Base-by-base conservation (phyloP, 2,888 invertebrate genomes). In the Drosophila conformis region DNA sequence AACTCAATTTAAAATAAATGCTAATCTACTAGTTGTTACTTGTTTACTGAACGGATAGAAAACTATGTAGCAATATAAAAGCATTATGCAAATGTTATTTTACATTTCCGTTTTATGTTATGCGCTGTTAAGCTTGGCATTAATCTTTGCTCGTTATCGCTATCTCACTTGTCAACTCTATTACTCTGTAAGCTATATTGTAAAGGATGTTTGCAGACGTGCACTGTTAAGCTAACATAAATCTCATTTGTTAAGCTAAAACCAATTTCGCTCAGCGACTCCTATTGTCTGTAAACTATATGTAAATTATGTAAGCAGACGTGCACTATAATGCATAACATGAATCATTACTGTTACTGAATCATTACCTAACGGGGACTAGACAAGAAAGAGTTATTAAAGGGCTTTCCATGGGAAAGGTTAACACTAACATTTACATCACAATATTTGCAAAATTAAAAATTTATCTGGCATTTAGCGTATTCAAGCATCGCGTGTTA, bases 401-500 rank as follows among this genome's bases (percentile, higher is more conserved):
- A 25, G 7, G 13, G 2, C 7, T 7, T 15, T 15, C 21, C 46
- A 7, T 46, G 6, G 27, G 27, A 21, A 46, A 13, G 13, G 1
- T 21, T 46, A 4, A 21, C 7, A 21, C 6, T 46, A 46, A 25
- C 15, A 25, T 25, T 46, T 46, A 25, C 21, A 7, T 25, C 46
- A 46, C 46, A 46, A 46, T 46, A 46, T 25, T 15, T 53, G 15
- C 10, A 33, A 25, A 18, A 53, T 11, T 35, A 10, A 25, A 6
- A 25, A 35, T 25, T 18, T 5, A 53, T 35, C 35, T 11, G 2
- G 2, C 35, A 29, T 27, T 29, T 57, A 74, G 69, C 36, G 54
- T 62, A 46, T 76, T n/a, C 27, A 7, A 35, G n/a, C 7, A 27
- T 64, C 57, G 67, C 65, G 52, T 70, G 63, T 27, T 36, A 48